phyloP scores from a whole-genome alignment of 2,888 invertebrate genomes.

The Phaedon cochleariae region DNA sequence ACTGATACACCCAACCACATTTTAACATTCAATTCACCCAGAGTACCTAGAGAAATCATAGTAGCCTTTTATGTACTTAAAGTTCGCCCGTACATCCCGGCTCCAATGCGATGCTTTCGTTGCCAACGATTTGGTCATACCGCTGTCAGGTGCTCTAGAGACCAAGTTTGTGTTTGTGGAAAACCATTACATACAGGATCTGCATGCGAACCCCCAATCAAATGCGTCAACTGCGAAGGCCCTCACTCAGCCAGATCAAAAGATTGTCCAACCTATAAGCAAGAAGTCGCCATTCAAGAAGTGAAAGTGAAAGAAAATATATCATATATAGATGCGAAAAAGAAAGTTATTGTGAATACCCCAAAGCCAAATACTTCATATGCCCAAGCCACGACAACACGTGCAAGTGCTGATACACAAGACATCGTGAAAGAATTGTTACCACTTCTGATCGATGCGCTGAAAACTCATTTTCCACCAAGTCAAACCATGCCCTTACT shows the following conservation, averaged over 20 bases:
- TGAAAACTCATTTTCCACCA: not conserved
- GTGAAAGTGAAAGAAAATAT: conserved; percentile 17
- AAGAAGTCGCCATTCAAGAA: not conserved
- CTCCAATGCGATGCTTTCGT: not conserved
- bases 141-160: conserved; percentile 13
- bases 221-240: conserved; percentile 13
- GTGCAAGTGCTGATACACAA: not conserved
- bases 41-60: too few relatives aligned
- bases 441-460: not conserved
- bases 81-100: not conserved
- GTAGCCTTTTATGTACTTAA: too few relatives aligned
- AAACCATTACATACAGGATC: conserved; percentile 1
- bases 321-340: not conserved
- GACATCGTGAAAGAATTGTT: not conserved
- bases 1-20: too few relatives aligned
- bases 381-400: not conserved
- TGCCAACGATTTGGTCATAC: conserved; percentile 18
- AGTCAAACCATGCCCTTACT: not conserved
- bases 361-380: not conserved
- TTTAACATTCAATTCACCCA: too few relatives aligned
- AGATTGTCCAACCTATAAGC: not conserved
- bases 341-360: conserved; percentile 4
- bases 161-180: conserved; percentile 7
- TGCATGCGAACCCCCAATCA: not conserved
- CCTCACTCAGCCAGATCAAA: conserved; percentile 20